Percentiles rank a stretch among this genome's conserved stretches.
Evolutionary conservation across 2,888 invertebrate genomes (phyloP).

Genomic region (Sinopyrophorus schimmeli): DNA sequence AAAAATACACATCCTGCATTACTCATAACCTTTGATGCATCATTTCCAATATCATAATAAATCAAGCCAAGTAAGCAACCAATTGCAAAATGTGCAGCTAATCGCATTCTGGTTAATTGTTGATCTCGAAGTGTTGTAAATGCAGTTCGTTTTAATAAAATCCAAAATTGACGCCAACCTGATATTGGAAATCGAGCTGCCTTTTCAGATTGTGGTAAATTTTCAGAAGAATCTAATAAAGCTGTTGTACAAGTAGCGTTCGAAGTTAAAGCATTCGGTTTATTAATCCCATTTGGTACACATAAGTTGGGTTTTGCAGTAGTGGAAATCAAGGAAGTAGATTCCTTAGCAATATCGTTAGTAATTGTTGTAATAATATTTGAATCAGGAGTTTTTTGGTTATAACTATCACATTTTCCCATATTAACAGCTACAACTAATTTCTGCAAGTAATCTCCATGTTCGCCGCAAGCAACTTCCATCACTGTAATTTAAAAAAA

Average conservation of each 20-base stretch:
- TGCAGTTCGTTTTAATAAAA: constrained; percentile 82
- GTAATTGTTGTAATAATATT: constrained; percentile 46
- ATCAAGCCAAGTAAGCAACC: constrained; percentile 91
- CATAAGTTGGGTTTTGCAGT: constrained; percentile 44
- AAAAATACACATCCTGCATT: constrained; percentile 96
- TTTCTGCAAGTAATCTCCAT: constrained; percentile 86
- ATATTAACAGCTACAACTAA: constrained; percentile 82
- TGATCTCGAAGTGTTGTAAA: constrained; percentile 81
- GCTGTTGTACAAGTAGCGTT: constrained; percentile 59
- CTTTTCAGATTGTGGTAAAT: constrained; percentile 60
- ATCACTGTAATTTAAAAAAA: constrained; percentile 67
- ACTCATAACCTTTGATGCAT: constrained; percentile 92
- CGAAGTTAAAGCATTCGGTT: constrained; percentile 51
- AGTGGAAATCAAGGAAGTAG: constrained; percentile 40
- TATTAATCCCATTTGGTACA: constrained; percentile 47
- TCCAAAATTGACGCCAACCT: constrained; percentile 83
- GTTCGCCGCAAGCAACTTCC: constrained; percentile 95
- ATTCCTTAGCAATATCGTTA: constrained; percentile 62
- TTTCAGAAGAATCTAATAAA: constrained; percentile 52
- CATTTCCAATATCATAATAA: constrained; percentile 91
- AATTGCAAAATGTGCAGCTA: constrained; percentile 85
- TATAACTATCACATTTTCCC: constrained; percentile 70
- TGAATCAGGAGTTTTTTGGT: constrained; percentile 20
- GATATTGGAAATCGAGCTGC: constrained; percentile 70
- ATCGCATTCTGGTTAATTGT: constrained; percentile 86